A percentile compares a stretch with the other conserved stretches of the same genome.
These are phyloP conservation scores for Eupithecia tripunctaria DNA, from an alignment of 2,888 invertebrate genomes.

Conservation along the genomic window DNA sequence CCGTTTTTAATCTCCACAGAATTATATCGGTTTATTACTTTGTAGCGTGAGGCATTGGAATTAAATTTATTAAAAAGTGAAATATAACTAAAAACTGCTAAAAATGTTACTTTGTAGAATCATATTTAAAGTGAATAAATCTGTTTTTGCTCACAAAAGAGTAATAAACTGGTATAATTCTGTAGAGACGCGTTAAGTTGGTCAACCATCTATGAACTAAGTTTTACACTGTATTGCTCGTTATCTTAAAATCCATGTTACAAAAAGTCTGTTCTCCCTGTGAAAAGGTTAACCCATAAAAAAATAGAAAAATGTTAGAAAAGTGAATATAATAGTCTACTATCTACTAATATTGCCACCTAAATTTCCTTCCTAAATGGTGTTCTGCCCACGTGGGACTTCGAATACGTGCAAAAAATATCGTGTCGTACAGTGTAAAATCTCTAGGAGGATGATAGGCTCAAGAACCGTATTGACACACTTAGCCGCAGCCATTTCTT, in stretches of 20 bases:
- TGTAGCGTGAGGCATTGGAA: too few species aligned
- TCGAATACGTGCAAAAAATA: not conserved
- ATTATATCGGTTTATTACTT: not conserved
- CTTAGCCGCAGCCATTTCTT: conserved; percentile 2
- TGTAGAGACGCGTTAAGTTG: too few species aligned
- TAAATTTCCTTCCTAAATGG: not conserved
- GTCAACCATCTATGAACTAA: not conserved
- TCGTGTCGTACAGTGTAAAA: not conserved
- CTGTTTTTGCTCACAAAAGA: too few species aligned
- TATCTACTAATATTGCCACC: not conserved
- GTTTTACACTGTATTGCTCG: not conserved
- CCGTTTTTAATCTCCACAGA: too few species aligned
- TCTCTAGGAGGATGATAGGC: conserved; percentile 6
- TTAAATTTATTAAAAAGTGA: too few species aligned
- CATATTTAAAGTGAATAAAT: too few species aligned
- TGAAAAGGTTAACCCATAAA: too few species aligned
- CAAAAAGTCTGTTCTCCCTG: not conserved
- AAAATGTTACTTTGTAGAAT: too few species aligned
- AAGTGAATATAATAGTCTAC: too few species aligned
- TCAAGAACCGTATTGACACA: conserved; percentile 13
- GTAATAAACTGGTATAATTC: too few species aligned
- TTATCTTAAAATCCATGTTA: not conserved
- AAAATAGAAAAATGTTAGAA: too few species aligned
- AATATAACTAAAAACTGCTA: too few species aligned
- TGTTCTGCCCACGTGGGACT: not conserved